Evolutionary conservation across 2,113 vertebrate genomes (phyloP), one percentile per base, ranked within the genome.

Genomic region (Nannobrachium achirus): DNA sequence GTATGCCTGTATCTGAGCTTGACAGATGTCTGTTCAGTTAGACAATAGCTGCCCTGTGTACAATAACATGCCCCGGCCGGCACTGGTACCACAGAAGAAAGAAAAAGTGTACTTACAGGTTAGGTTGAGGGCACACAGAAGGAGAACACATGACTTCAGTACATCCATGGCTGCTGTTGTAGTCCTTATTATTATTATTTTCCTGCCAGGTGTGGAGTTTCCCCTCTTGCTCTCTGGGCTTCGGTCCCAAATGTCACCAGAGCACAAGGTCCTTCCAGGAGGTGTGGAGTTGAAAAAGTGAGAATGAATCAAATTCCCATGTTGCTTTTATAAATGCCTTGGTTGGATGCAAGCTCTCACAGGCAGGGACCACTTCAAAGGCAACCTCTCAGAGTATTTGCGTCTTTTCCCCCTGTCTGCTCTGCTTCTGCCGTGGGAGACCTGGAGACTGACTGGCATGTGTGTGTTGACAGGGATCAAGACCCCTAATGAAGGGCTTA

Each of bases 231-330:
- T 76, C 1, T 2, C 60, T 41, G 52, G 40, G 64, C 71, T 72
- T 71, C 71, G 63, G 73, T 40, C 84, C 72, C 79, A 87, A 77
- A 82, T 53, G 76, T 79, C 69, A 76, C 78, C 58, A 46, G 72
- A 69, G 75, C 79, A 50, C 64, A 58, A 80, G 78, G 66, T 80
- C 80, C 77, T 69, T n/a, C 52, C 62, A 58, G 71, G 74, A 75
- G 76, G 74, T 78, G 83, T 60, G 75, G 74, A 63, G 58, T 55
- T 25, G 51, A 57, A 81, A 79, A 79, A 72, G 61, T 69, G 79
- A 76, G 80, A 80, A 78, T 77, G 90, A 89, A 92, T 93, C 89
- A 88, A 81, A 93, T 93, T 91, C 90, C 86, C 87, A 92, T 90
- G 79, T 62, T 74, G 65, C 25, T 33, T 33, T 33, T 33, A 33